Evolutionary conservation across 2,113 vertebrate species (phyloP).

Genomic region (Phyllopteryx taeniolatus): DNA sequence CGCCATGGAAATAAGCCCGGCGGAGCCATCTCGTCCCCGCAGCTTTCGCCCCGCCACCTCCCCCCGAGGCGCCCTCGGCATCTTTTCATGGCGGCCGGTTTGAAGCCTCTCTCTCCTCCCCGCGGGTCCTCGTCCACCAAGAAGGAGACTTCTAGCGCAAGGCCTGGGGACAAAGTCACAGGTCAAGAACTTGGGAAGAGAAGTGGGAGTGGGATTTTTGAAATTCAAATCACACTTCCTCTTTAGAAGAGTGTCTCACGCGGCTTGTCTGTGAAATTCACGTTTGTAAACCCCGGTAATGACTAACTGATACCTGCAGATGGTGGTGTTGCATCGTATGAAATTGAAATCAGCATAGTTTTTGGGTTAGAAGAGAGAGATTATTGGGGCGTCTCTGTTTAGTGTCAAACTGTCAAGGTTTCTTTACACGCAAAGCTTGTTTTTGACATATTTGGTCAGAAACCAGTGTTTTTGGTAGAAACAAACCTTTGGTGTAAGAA

Average conservation of each 20-base stretch:
- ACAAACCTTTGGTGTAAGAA: no score
- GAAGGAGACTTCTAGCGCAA: conserved; percentile 38
- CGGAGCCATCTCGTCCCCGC: conserved; percentile 20
- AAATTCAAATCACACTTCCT: conserved; percentile 30
- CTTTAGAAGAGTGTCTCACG: background rate
- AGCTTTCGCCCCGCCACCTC: conserved; percentile 30
- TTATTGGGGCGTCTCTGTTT: no score
- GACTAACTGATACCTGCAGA: no score
- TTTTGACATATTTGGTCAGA: no score
- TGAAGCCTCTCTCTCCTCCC: conserved; percentile 35
- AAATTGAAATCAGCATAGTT: no score
- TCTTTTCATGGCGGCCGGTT: conserved; percentile 32
- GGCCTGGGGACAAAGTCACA: conserved; percentile 45
- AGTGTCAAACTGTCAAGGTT: no score
- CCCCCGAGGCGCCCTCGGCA: conserved; percentile 21
- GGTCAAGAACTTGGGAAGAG: conserved; percentile 32
- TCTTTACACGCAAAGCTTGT: no score
- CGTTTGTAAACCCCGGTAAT: no score
- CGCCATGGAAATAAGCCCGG: conserved; percentile 20
- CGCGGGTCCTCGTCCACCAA: conserved; percentile 11
- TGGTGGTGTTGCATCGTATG: no score
- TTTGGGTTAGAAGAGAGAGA: no score
- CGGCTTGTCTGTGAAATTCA: no score
- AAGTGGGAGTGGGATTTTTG: background rate
- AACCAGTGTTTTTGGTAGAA: no score